Evolutionary conservation across 2,888 invertebrate species (phyloP), one percentile per base, ranked within the genome.

Genomic region (Resseliella maxima): DNA sequence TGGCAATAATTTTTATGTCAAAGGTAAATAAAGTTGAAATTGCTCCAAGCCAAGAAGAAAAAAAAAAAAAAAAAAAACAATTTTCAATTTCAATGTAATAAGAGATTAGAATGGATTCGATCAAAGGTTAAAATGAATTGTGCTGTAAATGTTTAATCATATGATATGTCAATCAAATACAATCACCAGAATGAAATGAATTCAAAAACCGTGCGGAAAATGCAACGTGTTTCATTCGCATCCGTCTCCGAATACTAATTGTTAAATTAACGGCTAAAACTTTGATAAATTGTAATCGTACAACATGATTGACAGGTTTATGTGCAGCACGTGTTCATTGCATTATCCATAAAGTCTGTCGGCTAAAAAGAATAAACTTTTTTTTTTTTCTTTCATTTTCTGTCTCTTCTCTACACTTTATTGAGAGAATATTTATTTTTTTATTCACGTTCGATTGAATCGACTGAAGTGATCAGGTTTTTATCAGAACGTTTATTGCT

Each of bases 211-310:
- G 24, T 59, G 46, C 18, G 59, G n/a, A 59, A 59, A 72, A 15
- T 50, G 72, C 72, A 31, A 31, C 31, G 72, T 72, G 72, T 31
- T 72, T 31, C 31, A 15, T 6, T 72, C 15, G 18, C 2, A 72
- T 72, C 31, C 3, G 35, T 2, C 27, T 12, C 5, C 31, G 72
- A 31, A 72, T 72, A 18, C 72, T 31, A 35, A 72, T 35, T 31
- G 27, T 27, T 59, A 27, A 50, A 50, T 50, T 50, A 50, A 50
- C 59, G 24, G 59, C 59, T 8, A 41, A 12, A 8, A 12, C 3
- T 72, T 72, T 72, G 72, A 72, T 72, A 72, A 31, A 72, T 12
- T 31, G 2, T 72, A 72, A 72, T 72, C 72, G 59, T 24, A 24
- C 18, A 18, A 59, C 2, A 59, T 59, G 59, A 59, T n/a, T 24